Evolutionary conservation across 2,113 vertebrate genomes (phyloP).

Genomic region (Rhineura floridana): DNA sequence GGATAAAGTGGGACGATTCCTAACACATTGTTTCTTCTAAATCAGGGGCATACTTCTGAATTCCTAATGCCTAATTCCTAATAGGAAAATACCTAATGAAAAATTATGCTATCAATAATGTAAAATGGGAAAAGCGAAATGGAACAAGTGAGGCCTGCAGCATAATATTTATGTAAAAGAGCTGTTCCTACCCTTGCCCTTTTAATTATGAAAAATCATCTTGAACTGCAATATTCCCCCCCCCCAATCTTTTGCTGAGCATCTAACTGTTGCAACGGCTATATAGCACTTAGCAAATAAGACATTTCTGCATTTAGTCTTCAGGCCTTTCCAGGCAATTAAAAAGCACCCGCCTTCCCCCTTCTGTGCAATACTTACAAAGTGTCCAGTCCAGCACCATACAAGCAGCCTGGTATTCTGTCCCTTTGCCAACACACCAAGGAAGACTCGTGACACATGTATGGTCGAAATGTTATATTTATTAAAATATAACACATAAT

Average conservation of each 20-base stretch:
- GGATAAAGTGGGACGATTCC: constrained; percentile 37
- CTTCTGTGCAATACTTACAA: neutral
- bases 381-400: too few species aligned
- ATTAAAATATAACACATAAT: too few species aligned
- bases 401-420: neutral
- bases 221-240: constrained; percentile 35
- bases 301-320: neutral
- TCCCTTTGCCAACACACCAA: too few species aligned
- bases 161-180: constrained; percentile 63
- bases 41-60: constrained; percentile 64
- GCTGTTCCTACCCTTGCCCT: constrained; percentile 43
- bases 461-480: too few species aligned
- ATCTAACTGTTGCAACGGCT: constrained; percentile 38
- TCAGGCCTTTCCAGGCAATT: neutral
- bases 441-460: too few species aligned
- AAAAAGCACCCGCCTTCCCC: neutral
- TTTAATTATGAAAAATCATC: constrained; percentile 56
- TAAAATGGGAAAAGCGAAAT: constrained; percentile 60
- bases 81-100: constrained; percentile 64
- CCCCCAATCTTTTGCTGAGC: constrained; percentile 23
- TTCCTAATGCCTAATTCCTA: constrained; percentile 66
- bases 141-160: constrained; percentile 62
- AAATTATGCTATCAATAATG: constrained; percentile 66
- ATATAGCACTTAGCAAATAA: constrained; percentile 49
- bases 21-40: constrained; percentile 73